Conservation (phyloP, 2,797 vertebrate species). For the Acrocephalus scirpaceus region DNA sequence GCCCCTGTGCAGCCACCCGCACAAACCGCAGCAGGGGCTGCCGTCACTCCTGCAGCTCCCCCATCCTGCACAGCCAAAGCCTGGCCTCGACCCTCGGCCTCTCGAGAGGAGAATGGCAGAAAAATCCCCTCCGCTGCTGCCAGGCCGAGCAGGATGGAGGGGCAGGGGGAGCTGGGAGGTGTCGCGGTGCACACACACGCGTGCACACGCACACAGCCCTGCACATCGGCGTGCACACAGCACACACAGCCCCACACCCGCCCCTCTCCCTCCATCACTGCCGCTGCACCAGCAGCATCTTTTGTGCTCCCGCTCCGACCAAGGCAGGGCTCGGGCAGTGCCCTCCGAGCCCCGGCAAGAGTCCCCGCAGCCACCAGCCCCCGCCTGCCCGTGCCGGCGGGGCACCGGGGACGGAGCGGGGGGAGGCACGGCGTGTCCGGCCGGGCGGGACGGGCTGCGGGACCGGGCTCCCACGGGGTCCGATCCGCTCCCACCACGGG, state of each 20-base stretch:
- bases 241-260: neutral
- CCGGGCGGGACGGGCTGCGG: neutral
- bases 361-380: neutral
- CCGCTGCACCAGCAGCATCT: conserved; percentile 18
- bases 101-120: neutral
- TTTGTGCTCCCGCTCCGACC: conserved; percentile 17
- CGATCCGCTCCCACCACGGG: neutral
- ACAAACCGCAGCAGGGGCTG: neutral
- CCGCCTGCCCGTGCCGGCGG: neutral
- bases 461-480: neutral
- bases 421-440: neutral
- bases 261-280: neutral
- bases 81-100: neutral
- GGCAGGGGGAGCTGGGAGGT: neutral
- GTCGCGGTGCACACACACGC: neutral
- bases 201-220: neutral
- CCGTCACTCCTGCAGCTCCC: neutral
- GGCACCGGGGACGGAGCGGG: neutral
- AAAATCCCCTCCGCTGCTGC: neutral
- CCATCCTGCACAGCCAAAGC: neutral
- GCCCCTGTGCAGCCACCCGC: neutral
- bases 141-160: neutral
- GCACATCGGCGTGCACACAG: neutral
- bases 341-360: neutral
- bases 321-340: neutral